phyloP scores from a whole-genome alignment of 2,113 vertebrate species.

The Cyprinus carpio region DNA sequence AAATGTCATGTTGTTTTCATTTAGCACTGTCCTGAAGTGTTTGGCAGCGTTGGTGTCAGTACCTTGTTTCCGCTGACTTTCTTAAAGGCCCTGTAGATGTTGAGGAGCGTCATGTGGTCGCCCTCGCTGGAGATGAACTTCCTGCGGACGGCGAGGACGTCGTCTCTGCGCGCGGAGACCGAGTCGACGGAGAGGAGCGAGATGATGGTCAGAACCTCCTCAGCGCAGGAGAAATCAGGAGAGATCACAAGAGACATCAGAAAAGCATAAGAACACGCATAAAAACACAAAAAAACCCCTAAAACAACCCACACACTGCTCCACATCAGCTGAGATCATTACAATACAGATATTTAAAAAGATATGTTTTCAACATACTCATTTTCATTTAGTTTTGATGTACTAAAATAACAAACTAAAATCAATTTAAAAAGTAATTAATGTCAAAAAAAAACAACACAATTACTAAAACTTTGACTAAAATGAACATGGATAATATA shows the following conservation, averaged over 20 bases:
- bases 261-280: neutral
- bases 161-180: conserved; percentile 84
- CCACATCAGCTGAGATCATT: no score
- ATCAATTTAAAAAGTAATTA: no score
- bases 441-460: no score
- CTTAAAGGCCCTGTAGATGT: conserved; percentile 88
- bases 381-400: neutral
- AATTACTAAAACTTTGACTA: no score
- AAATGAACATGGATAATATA: no score
- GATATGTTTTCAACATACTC: neutral
- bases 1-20: neutral
- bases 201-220: conserved; percentile 91
- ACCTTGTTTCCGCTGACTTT: conserved; percentile 87
- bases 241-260: conserved; percentile 89
- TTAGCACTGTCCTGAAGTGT: neutral
- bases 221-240: conserved; percentile 86
- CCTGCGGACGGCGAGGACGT: conserved; percentile 83
- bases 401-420: no score
- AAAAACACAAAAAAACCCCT: no score
- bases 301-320: no score
- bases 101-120: conserved; percentile 91
- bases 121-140: conserved; percentile 93
- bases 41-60: neutral
- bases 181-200: conserved; percentile 92
- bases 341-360: no score